These are phyloP conservation scores for Sphyrna mokarran DNA, from an alignment of 2,113 vertebrate species.

Conservation along the genomic window DNA sequence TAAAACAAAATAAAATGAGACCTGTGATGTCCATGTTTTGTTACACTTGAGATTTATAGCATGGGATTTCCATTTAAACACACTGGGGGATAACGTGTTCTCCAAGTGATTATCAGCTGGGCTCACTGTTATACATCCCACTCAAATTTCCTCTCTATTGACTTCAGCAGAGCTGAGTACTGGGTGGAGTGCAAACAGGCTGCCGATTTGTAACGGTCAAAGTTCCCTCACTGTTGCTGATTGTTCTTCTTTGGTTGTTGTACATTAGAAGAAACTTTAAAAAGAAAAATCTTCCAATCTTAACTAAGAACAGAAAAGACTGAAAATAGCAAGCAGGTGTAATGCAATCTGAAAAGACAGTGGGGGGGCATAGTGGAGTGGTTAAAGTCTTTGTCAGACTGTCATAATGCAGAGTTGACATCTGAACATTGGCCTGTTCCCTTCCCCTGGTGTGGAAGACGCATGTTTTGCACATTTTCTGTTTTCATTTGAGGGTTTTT, in stretches of 20 bases:
- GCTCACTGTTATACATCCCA: neutral
- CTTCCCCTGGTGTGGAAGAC: neutral
- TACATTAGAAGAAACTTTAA: neutral
- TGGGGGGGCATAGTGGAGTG: neutral
- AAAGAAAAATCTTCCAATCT: neutral
- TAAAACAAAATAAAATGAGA: neutral
- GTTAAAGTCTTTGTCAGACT: neutral
- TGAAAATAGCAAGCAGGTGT: neutral
- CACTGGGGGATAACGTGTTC: neutral
- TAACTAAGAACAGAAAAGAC: neutral
- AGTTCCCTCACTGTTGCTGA: neutral
- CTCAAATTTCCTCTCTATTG: neutral
- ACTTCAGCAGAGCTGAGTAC: neutral
- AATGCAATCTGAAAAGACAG: neutral
- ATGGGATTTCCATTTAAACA: neutral
- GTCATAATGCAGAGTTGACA: neutral
- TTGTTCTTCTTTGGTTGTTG: neutral
- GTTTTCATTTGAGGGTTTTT: neutral
- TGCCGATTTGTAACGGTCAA: neutral
- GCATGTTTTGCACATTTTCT: neutral
- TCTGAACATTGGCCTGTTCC: neutral
- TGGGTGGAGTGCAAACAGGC: neutral
- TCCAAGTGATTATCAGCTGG: neutral
- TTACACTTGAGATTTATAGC: slow-evolving; percentile 1
- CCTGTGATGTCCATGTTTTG: neutral